These are phyloP conservation scores for Seira musarum DNA, from an alignment of 2,888 invertebrate species.

Conservation along the genomic window DNA sequence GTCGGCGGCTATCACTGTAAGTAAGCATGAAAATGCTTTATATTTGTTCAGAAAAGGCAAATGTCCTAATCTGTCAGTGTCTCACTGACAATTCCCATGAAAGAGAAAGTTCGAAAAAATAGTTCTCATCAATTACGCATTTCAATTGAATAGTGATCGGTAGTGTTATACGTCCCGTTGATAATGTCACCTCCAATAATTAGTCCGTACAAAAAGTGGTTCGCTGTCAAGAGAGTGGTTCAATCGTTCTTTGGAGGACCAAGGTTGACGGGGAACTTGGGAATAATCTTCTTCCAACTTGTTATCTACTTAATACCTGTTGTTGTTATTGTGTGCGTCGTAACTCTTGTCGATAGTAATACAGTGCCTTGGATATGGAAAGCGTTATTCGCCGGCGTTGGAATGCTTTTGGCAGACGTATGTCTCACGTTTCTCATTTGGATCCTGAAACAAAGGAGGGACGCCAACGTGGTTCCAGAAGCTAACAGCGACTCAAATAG, in stretches of 20 bases:
- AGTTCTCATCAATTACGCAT: no score
- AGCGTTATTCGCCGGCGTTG: constrained; percentile 53
- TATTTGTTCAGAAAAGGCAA: no score
- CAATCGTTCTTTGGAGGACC: constrained; percentile 67
- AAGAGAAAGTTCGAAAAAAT: no score
- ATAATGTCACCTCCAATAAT: constrained; percentile 68
- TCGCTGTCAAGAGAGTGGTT: constrained; percentile 58
- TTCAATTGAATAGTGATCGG: no score
- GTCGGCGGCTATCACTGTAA: no score
- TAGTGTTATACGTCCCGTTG: no score
- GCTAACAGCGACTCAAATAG: not conserved
- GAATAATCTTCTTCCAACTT: constrained; percentile 56
- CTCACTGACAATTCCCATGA: no score
- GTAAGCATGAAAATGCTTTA: no score
- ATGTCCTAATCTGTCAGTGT: no score
- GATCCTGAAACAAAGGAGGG: constrained; percentile 57
- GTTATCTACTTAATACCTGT: constrained; percentile 62
- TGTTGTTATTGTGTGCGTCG: constrained; percentile 51
- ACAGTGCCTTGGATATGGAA: constrained; percentile 42
- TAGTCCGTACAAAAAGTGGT: constrained; percentile 65
- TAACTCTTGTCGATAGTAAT: constrained; percentile 29
- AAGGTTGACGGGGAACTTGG: constrained; percentile 52
- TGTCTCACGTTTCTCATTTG: constrained; percentile 59
- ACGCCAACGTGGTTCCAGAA: constrained; percentile 23
- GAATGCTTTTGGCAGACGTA: constrained; percentile 59